A percentile compares a stretch with the other conserved stretches of the same genome.
Evolutionary conservation across 1,140 invertebrate genomes (phyloP).

Genomic region (Meteorus sp.): DNA sequence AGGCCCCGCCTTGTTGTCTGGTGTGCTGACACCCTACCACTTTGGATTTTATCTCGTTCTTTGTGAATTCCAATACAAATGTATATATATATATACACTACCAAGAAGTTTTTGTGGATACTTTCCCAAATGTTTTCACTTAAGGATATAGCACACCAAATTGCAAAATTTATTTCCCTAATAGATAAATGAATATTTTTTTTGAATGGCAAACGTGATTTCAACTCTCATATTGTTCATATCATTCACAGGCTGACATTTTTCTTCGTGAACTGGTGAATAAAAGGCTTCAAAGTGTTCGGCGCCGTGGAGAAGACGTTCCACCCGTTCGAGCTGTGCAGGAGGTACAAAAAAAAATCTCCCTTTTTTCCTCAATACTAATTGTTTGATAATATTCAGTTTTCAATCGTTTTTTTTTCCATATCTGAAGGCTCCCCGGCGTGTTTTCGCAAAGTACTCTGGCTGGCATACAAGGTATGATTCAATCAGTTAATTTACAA

Average conservation of each 20-base stretch:
- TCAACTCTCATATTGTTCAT: slow-evolving; percentile 23
- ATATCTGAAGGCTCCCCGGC: slow-evolving; percentile 54
- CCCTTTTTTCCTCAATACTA: neutral
- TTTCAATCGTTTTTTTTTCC: slow-evolving; percentile 21
- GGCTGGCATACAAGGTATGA: slow-evolving; percentile 60
- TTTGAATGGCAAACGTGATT: slow-evolving; percentile 4
- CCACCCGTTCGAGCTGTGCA: slow-evolving; percentile 59
- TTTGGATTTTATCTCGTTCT: neutral
- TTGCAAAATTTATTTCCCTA: no score
- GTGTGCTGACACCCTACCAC: neutral
- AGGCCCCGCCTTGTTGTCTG: neutral
- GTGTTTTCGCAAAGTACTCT: slow-evolving; percentile 59
- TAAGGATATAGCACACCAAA: no score
- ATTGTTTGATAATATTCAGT: neutral
- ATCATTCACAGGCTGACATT: slow-evolving; percentile 54
- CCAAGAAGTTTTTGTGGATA: no score
- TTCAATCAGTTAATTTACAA: slow-evolving; percentile 14
- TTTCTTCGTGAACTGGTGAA: slow-evolving; percentile 48
- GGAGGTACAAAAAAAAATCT: slow-evolving; percentile 41
- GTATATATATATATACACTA: no score
- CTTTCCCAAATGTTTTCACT: no score
- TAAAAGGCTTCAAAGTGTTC: slow-evolving; percentile 62
- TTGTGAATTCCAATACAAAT: no score
- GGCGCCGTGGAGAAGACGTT: slow-evolving; percentile 59
- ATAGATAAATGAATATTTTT: neutral